phyloP scores from a whole-genome alignment of 2,797 vertebrate species.

The Hyperoplus lanceolatus region DNA sequence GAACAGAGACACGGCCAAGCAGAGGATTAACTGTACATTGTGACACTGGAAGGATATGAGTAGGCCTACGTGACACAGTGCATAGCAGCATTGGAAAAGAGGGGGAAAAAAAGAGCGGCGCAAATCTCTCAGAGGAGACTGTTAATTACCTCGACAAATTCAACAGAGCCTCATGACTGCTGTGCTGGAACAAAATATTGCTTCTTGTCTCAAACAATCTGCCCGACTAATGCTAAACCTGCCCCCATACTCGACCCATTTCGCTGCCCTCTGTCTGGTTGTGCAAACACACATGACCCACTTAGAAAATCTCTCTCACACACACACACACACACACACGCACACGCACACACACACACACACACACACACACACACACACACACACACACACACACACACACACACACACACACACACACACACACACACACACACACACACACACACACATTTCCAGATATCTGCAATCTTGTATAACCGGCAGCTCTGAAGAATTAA shows the following conservation, averaged over 20 bases:
- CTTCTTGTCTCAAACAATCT: constrained; percentile 66
- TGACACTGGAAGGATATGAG: constrained; percentile 28
- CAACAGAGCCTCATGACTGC: constrained; percentile 55
- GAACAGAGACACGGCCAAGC: not conserved
- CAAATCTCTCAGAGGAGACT: constrained; percentile 24
- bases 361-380: constrained; percentile 14
- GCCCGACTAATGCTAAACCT: constrained; percentile 45
- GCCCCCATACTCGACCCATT: constrained; percentile 46
- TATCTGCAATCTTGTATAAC: constrained; percentile 59
- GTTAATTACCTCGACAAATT: constrained; percentile 62
- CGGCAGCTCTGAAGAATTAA: constrained; percentile 57
- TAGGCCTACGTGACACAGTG: constrained; percentile 23
- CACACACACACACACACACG: not conserved
- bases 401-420: not conserved
- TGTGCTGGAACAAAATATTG: constrained; percentile 46
- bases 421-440: constrained; percentile 5
- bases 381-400: constrained; percentile 7
- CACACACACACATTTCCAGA: not conserved
- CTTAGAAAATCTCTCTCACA: constrained; percentile 43
- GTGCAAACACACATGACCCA: constrained; percentile 74
- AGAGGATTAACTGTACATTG: constrained; percentile 12
- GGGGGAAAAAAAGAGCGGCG: not conserved
- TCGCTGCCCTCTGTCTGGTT: constrained; percentile 53
- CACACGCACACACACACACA: not conserved
- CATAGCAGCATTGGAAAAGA: not conserved